A percentile compares a stretch with the other conserved stretches of the same genome.
These are phyloP conservation scores for Arothron firmamentum DNA, from an alignment of 2,113 vertebrate genomes.

Conservation along the genomic window DNA sequence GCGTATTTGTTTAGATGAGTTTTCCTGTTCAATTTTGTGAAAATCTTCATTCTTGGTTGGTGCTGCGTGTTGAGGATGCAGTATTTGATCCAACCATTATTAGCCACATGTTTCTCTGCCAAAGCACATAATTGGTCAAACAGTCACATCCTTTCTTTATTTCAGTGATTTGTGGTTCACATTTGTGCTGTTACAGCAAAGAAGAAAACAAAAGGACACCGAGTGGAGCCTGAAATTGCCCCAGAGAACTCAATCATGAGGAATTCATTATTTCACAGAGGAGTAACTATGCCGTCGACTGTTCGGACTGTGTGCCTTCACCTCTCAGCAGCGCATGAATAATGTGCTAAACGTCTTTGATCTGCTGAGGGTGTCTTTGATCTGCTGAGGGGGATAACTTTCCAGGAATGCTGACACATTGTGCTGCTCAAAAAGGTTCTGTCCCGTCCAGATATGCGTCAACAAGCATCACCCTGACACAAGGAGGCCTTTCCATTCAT, in stretches of 20 bases:
- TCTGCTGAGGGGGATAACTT: constrained; percentile 51
- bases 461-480: constrained; percentile 47
- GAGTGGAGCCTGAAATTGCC: constrained; percentile 20
- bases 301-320: constrained; percentile 43
- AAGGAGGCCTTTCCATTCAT: neutral
- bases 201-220: neutral
- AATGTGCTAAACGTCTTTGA: constrained; percentile 63
- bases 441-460: constrained; percentile 59
- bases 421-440: constrained; percentile 36
- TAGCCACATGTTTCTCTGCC: too few species aligned
- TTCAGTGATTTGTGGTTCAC: too few species aligned
- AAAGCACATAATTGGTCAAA: too few species aligned
- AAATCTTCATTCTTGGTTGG: too few species aligned
- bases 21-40: too few species aligned
- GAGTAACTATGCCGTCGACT: constrained; percentile 19
- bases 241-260: constrained; percentile 44
- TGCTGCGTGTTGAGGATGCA: too few species aligned
- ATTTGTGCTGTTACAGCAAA: neutral
- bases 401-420: constrained; percentile 50
- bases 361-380: constrained; percentile 60
- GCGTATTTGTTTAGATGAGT: too few species aligned
- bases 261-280: constrained; percentile 53
- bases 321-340: constrained; percentile 55
- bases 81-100: too few species aligned
- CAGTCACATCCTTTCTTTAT: too few species aligned